A percentile compares a stretch with the other conserved stretches of the same genome.
Conservation (phyloP, 2,888 invertebrate genomes). For the Abscondita cerata region DNA sequence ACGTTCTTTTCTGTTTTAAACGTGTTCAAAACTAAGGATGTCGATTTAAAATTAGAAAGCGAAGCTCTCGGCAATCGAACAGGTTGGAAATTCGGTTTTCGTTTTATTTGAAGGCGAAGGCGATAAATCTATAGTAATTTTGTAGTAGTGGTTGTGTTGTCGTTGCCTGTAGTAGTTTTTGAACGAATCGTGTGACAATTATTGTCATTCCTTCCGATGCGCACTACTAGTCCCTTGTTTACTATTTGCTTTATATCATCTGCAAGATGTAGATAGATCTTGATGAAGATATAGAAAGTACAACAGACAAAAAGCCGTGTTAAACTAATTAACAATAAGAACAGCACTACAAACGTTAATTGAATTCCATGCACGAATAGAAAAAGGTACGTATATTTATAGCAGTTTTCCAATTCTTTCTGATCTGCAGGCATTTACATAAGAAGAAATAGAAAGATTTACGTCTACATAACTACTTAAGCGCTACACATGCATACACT, state of each 20-base stretch:
- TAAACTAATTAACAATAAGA: conserved; percentile 23
- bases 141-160: conserved; percentile 54
- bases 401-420: too few relatives aligned
- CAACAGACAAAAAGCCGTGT: conserved; percentile 24
- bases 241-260: conserved; percentile 54
- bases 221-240: conserved; percentile 59
- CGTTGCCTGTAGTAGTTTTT: conserved; percentile 50
- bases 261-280: conserved; percentile 43
- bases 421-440: not conserved
- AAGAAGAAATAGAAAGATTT: conserved; percentile 11
- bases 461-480: conserved; percentile 14
- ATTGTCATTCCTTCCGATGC: conserved; percentile 55
- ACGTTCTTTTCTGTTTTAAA: conserved; percentile 47
- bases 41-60: conserved; percentile 57
- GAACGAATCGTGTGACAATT: conserved; percentile 54
- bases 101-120: conserved; percentile 47
- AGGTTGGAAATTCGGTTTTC: conserved; percentile 25
- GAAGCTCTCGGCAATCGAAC: conserved; percentile 46
- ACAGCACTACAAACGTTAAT: conserved; percentile 35
- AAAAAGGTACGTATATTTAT: conserved; percentile 43
- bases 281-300: conserved; percentile 20
- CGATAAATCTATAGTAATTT: conserved; percentile 59
- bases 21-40: conserved; percentile 58
- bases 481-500: conserved; percentile 22
- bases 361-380: conserved; percentile 45